These are phyloP conservation scores for Grammomys surdaster DNA, from an alignment of 2,113 vertebrate genomes.

Conservation along the genomic window DNA sequence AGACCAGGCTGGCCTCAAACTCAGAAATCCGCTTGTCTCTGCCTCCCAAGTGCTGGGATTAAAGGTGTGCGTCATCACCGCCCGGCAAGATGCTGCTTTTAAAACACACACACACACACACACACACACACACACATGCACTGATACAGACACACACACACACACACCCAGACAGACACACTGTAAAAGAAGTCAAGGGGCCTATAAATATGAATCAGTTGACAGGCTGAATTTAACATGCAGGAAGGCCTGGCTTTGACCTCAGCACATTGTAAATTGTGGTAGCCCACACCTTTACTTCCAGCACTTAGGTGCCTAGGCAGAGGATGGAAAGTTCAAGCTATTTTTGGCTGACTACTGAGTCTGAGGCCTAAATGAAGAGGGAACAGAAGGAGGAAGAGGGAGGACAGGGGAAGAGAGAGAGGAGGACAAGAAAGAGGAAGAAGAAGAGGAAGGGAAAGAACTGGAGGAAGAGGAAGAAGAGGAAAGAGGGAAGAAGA, in stretches of 20 bases:
- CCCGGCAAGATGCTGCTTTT: background rate
- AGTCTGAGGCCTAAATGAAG: background rate
- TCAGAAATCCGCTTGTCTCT: no score
- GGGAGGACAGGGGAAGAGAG: background rate
- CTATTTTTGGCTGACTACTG: background rate
- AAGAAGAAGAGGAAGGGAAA: background rate
- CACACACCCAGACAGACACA: background rate
- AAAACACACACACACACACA: background rate
- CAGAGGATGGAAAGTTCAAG: background rate
- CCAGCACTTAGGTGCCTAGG: background rate
- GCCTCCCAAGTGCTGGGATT: no score
- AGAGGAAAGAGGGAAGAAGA: background rate
- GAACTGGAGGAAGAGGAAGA: background rate
- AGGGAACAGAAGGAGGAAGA: background rate
- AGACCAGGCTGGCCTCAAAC: no score
- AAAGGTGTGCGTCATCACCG: no score
- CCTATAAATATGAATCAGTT: no score
- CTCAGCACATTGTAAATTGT: no score
- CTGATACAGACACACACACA: background rate
- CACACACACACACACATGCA: background rate
- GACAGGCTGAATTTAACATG: background rate
- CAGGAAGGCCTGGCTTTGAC: background rate
- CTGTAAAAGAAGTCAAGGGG: background rate
- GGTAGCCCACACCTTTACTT: background rate
- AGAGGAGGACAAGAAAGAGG: background rate